Base-by-base conservation (phyloP, 2,797 vertebrate species). In the Pelobates cultripes region DNA sequence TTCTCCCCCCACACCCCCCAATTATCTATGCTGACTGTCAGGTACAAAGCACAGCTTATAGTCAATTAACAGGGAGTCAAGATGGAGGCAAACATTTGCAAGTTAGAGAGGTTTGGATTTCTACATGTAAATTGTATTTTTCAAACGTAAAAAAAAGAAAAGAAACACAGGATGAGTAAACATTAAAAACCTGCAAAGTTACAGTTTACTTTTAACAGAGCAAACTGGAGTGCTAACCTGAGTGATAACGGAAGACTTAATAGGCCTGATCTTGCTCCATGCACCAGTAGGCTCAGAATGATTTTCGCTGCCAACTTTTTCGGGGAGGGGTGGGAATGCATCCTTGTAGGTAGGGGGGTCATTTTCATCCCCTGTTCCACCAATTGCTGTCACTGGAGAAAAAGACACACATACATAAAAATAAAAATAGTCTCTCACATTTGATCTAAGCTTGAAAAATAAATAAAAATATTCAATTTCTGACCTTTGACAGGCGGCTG, bases 181-280 rank as follows among this genome's bases (percentile, higher is more conserved):
- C 28, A 28, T 28, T 28, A 28, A 28, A 28, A 28, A 28, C 2
- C 28, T 28, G 28, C 28, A 28, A 28, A 28, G 28, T 28, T 28
- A 28, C 28, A 28, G 28, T 28, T 28, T 28, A 2, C 28, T 28
- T 28, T 28, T 28, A 28, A 28, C 28, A 28, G 28, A 28, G 28
- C 28, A 28, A 28, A 28, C 28, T 28, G 28, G 28, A 28, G 28
- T 28, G 28, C 81, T 41, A 90, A 97, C 98, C 97, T 99, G 98
- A 95, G 98, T 99, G 93, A 99, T 99, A 87, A 99, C 89, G n/a
- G 98, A 99, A 78, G 98, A 97, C 93, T 97, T 98, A 75, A 99
- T 97, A 67, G 98, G 97, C 86, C 97, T 96, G 85, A 99, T 97
- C 93, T 97, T 99, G 69, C 95, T 94, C 98, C 98, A 99, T 89